Evolutionary conservation across 1,140 invertebrate genomes (phyloP).

Genomic region (Lanistes nyassanus): DNA sequence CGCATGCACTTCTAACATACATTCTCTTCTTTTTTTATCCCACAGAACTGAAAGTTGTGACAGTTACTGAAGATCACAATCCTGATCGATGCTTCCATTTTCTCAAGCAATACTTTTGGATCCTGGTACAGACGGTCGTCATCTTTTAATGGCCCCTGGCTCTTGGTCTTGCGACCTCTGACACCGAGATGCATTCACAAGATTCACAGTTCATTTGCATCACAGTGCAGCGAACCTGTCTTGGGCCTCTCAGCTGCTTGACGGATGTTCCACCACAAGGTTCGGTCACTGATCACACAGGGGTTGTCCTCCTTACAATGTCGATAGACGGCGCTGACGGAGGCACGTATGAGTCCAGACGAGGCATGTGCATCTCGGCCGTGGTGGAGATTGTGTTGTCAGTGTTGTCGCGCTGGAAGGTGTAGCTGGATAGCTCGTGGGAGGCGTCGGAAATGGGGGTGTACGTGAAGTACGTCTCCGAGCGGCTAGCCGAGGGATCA

Average conservation of each 20-base stretch:
- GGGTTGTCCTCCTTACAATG: constrained; percentile 52
- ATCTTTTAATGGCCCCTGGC: not conserved
- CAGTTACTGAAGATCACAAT: too few species aligned
- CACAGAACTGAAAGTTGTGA: too few species aligned
- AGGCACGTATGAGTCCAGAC: constrained; percentile 27
- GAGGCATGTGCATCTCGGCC: constrained; percentile 57
- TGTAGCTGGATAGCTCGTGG: constrained; percentile 64
- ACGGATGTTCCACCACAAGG: not conserved
- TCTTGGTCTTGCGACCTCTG: not conserved
- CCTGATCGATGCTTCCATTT: too few species aligned
- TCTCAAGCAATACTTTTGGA: not conserved
- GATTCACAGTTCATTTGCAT: not conserved
- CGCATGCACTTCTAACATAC: not conserved
- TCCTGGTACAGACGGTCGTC: not conserved
- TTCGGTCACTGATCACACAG: constrained; percentile 37
- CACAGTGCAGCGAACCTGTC: not conserved
- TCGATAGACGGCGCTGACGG: constrained; percentile 42
- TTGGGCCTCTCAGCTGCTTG: too few species aligned
- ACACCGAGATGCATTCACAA: not conserved
- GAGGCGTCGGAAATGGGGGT: constrained; percentile 64
- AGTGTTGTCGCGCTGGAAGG: constrained; percentile 56
- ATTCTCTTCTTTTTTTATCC: constrained; percentile 12
- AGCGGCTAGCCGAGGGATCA: constrained; percentile 59
- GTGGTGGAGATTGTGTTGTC: constrained; percentile 64
- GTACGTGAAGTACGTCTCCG: constrained; percentile 65